phyloP scores from a whole-genome alignment of 2,797 vertebrate genomes.

The Poliocrania exsul region DNA sequence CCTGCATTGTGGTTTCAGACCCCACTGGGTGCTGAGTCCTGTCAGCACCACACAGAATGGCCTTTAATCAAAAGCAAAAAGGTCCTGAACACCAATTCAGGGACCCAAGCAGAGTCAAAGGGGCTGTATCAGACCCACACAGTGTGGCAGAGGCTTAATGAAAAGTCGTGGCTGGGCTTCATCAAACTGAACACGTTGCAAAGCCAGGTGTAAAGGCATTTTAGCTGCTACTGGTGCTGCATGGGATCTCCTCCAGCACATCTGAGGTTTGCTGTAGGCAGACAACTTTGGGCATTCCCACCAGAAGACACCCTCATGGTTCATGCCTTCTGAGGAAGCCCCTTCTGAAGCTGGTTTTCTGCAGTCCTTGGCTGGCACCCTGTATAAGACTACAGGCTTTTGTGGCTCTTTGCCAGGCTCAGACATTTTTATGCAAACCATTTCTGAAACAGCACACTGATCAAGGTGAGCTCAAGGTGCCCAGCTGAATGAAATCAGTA shows the following conservation, averaged over 20 bases:
- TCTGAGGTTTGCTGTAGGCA: background rate
- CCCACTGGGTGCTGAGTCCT: background rate
- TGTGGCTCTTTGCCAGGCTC: background rate
- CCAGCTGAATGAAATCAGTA: background rate
- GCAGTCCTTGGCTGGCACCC: background rate
- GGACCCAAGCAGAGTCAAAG: background rate
- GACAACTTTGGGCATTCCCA: background rate
- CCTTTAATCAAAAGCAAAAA: background rate
- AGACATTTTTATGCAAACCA: background rate
- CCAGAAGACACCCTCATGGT: background rate
- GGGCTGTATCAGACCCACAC: background rate
- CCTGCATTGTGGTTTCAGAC: background rate
- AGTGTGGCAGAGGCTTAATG: too few species aligned
- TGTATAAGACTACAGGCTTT: background rate
- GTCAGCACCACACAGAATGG: background rate
- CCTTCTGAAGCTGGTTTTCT: background rate
- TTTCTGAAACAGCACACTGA: background rate
- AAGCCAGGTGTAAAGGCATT: background rate
- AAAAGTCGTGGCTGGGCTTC: background rate
- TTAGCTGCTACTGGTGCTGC: background rate
- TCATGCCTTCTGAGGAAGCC: background rate
- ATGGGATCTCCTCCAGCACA: background rate
- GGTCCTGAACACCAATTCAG: background rate
- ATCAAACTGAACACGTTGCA: accelerated
- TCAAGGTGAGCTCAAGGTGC: background rate